Base-by-base conservation (phyloP, 2,888 invertebrate species). In the Eurytoma californica region DNA sequence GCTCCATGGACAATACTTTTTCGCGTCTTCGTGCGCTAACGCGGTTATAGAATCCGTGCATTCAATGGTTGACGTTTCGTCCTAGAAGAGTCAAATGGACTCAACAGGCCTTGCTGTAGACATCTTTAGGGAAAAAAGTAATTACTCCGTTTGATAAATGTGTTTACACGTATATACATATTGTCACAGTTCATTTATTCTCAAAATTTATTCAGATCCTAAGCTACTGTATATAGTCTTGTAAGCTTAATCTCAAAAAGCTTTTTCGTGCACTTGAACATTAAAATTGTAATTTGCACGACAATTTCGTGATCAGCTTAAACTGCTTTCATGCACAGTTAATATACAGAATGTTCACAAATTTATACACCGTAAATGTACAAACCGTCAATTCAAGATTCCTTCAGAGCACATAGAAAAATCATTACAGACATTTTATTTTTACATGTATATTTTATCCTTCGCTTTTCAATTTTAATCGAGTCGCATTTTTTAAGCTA, bases 141-240 rank as follows among this genome's bases (percentile, higher is more conserved):
- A 73, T 70, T 77, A 53, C n/a, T 58, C 68, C 61, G 39, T 60
- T 5, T 28, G 51, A 49, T 20, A 68, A 24, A 61, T 49, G 20
- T 67, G 53, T 74, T 81, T 81, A 67, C 76, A 81, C 63, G 83
- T 86, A 85, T 85, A 86, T 86, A 84, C 80, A 83, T 86, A 86
- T 86, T 85, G 88, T 88, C 86, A 86, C 85, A 86, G 80, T 86
- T 88, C 81, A 83, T 84, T 86, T 84, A 76, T 83, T 83, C 82
- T 83, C 70, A 65, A 69, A 82, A 83, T 82, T 65, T 81, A 80
- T 84, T 84, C 84, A 85, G 86, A 86, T 88, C 86, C 88, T 89
- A 88, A 88, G 86, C 88, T 88, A 88, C 86, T 83, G 80, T 74
- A 39, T 74, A 39, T 39, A 83, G 80, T 80, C 72, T 74, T 73